Conservation (phyloP, 2,888 invertebrate species). For the Ditula angustiorana region DNA sequence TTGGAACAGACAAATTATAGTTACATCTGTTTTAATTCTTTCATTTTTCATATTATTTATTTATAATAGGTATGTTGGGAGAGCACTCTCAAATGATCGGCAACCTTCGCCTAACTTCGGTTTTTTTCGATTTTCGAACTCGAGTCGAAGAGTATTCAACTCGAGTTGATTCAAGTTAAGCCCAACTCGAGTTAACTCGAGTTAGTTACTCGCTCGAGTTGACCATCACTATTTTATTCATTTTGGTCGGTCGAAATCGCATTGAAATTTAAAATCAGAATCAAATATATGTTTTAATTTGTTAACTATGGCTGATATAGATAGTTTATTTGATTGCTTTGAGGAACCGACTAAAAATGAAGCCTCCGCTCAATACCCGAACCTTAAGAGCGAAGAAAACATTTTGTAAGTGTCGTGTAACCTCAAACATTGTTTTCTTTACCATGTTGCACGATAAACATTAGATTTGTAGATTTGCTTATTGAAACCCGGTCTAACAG, state of each 20-base stretch:
- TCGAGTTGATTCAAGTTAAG: too few relatives aligned
- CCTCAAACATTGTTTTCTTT: slow-evolving; percentile 51
- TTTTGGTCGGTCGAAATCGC: background rate
- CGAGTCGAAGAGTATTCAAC: too few relatives aligned
- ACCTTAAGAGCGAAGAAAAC: slow-evolving; percentile 53
- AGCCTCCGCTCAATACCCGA: slow-evolving; percentile 62
- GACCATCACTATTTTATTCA: background rate
- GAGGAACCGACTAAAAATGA: slow-evolving; percentile 63
- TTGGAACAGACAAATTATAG: too few relatives aligned
- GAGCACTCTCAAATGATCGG: too few relatives aligned
- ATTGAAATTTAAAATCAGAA: background rate
- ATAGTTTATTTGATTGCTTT: slow-evolving; percentile 77
- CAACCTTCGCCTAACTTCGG: too few relatives aligned
- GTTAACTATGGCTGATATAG: slow-evolving; percentile 65
- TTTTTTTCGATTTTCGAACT: too few relatives aligned
- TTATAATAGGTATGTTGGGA: too few relatives aligned
- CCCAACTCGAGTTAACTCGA: too few relatives aligned
- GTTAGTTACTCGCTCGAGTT: too few relatives aligned
- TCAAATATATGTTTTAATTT: background rate
- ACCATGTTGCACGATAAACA: slow-evolving; percentile 21
- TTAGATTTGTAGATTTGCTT: slow-evolving; percentile 8
- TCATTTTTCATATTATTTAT: too few relatives aligned
- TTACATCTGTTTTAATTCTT: too few relatives aligned
- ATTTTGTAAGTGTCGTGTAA: slow-evolving; percentile 62
- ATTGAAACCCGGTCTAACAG: background rate